phyloP scores from a whole-genome alignment of 2,888 invertebrate genomes.

The Diarsia brunnea region DNA sequence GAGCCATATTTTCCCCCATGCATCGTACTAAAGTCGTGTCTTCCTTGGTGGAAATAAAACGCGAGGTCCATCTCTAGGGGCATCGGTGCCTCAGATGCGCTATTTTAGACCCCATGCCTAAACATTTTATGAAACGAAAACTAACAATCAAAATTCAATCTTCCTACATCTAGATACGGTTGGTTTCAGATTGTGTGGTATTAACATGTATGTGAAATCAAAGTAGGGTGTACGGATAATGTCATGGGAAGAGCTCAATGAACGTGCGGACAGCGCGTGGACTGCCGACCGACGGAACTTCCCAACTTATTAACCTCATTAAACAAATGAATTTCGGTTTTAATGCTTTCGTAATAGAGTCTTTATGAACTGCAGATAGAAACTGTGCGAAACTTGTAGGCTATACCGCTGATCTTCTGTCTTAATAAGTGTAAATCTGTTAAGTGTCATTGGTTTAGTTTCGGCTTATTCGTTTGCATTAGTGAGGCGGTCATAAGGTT shows the following conservation, averaged over 20 bases:
- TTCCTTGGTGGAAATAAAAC: conserved; percentile 90
- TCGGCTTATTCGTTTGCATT: conserved; percentile 72
- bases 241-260: conserved; percentile 91
- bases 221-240: conserved; percentile 81
- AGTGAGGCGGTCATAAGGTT: conserved; percentile 65
- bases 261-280: conserved; percentile 89
- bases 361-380: conserved; percentile 59
- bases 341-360: conserved; percentile 70
- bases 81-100: conserved; percentile 90
- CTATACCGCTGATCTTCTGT: conserved; percentile 74
- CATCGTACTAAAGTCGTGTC: conserved; percentile 89
- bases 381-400: conserved; percentile 69
- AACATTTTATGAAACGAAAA: conserved; percentile 68
- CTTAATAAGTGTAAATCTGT: conserved; percentile 83
- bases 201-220: conserved; percentile 69
- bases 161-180: conserved; percentile 2
- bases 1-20: conserved; percentile 89
- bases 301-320: conserved; percentile 77
- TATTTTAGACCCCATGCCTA: conserved; percentile 74
- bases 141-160: conserved; percentile 44
- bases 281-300: conserved; percentile 85
- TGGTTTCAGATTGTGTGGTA: conserved; percentile 38
- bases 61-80: conserved; percentile 90
- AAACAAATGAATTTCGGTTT: conserved; percentile 74
- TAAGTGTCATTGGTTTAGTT: conserved; percentile 74